phyloP scores from a whole-genome alignment of 2,113 vertebrate species.

The Takifugu bimaculatus region DNA sequence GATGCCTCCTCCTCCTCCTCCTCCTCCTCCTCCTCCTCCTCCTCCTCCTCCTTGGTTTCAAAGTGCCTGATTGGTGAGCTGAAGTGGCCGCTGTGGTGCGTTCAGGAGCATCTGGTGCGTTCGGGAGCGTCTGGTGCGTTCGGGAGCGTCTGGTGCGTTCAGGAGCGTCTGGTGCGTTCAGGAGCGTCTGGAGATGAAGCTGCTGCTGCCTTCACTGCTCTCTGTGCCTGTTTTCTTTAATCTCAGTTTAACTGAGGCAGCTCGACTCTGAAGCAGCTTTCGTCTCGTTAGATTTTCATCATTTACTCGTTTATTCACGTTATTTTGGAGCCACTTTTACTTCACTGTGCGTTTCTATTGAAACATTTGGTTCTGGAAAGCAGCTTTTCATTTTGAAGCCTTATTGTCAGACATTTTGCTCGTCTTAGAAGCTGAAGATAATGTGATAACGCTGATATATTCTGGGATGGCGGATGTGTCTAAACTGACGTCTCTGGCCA shows the following conservation, averaged over 20 bases:
- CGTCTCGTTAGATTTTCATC: too few relatives aligned
- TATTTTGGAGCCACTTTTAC: too few relatives aligned
- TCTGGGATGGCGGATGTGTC: too few relatives aligned
- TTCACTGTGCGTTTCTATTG: too few relatives aligned
- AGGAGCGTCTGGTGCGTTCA: too few relatives aligned
- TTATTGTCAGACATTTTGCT: slow-evolving; percentile 7
- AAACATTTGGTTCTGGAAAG: neutral
- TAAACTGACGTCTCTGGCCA: neutral
- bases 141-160: too few relatives aligned
- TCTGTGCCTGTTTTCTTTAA: slow-evolving; percentile 25
- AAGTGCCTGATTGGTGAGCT: slow-evolving; percentile 49
- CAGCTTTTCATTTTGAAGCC: slow-evolving; percentile 9
- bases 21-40: slow-evolving; percentile 21
- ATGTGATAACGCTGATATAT: too few relatives aligned
- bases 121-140: too few relatives aligned
- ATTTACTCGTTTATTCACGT: too few relatives aligned
- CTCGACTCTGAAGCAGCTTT: neutral
- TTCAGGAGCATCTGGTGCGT: too few relatives aligned
- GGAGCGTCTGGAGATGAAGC: too few relatives aligned
- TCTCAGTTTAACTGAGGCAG: neutral
- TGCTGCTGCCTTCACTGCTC: neutral
- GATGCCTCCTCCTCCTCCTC: slow-evolving; percentile 16
- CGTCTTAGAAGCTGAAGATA: too few relatives aligned
- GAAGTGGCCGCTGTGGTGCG: neutral
- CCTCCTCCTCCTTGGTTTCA: slow-evolving; percentile 23